Evolutionary conservation across 1,140 invertebrate species (phyloP), one percentile per base, ranked within the genome.

Genomic region (Lordiphosa clarofinis): DNA sequence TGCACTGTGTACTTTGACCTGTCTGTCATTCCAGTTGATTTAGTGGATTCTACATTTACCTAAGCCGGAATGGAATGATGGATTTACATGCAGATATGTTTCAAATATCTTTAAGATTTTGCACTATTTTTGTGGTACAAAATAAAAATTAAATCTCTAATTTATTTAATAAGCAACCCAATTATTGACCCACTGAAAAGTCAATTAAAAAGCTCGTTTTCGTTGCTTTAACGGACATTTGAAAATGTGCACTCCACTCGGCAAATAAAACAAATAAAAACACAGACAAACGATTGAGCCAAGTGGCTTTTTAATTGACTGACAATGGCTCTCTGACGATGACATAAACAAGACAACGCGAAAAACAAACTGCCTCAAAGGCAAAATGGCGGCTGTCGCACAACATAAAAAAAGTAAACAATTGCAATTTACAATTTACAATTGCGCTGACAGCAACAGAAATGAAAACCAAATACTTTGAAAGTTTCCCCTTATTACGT

Each of bases 291-390:
- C 21, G 21, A 24, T 24, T 24, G 21, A 76, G 55, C 54, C 54
- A 67, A 62, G 50, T 76, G 58, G 50, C 28, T 44, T 56, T 68
- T 63, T 75, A 81, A 81, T 81, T 81, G 76, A 81, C 73, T 72
- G 58, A 65, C 52, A 35, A 24, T 65, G 44, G 38, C 8, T n/a
- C n/a, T 49, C 33, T 15, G 54, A 43, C 37, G 11, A 37, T 33
- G 57, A 40, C 31, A 50, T 21, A n/a, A 50, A 50, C 48, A 39
- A 40, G 3, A 69, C 21, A 39, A 50, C 28, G 28, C 31, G 9
- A 28, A 37, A 31, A 58, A 49, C 21, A 54, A 59, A 61, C 48
- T 24, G 21, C 21, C 21, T 24, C 21, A 24, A 24, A 24, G 21
- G 21, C 21, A 24, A 24, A 24, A 24, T 5, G 21, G 21, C 50